These are phyloP conservation scores for Hypselothyrea guttata DNA, from an alignment of 2,888 invertebrate species.

Conservation along the genomic window DNA sequence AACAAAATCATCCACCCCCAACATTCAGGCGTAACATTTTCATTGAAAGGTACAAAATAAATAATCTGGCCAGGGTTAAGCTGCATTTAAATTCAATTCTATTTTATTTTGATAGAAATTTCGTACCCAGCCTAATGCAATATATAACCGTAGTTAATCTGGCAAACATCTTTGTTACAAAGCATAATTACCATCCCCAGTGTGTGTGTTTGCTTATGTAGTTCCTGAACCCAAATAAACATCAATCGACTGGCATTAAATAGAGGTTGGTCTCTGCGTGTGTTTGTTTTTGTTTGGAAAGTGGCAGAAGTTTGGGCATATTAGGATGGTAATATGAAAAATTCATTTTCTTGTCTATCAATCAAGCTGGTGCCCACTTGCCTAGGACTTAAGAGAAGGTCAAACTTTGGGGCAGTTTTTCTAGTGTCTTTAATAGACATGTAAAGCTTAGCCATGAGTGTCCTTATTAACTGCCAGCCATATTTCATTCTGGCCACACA, in stretches of 20 bases:
- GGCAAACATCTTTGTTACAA: constrained; percentile 47
- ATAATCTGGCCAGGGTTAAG: no score
- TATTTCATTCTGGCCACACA: constrained; percentile 57
- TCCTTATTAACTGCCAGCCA: constrained; percentile 64
- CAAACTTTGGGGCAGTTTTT: constrained; percentile 19
- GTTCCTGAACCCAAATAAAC: constrained; percentile 26
- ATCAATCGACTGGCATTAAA: constrained; percentile 30
- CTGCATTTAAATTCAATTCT: no score
- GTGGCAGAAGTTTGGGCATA: background rate
- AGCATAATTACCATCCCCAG: constrained; percentile 21
- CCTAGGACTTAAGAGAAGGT: constrained; percentile 7
- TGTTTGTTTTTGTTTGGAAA: no score
- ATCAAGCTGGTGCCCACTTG: constrained; percentile 46
- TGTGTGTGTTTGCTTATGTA: constrained; percentile 19
- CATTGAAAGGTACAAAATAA: no score
- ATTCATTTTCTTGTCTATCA: constrained; percentile 68
- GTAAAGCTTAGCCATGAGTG: constrained; percentile 47
- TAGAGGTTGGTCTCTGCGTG: background rate
- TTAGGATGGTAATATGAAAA: constrained; percentile 50
- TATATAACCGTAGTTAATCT: constrained; percentile 50
- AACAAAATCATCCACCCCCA: no score
- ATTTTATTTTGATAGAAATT: no score
- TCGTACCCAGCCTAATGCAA: no score
- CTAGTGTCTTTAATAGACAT: constrained; percentile 45
- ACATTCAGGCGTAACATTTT: no score